These are phyloP conservation scores for Eristalis tenax DNA, from an alignment of 2,888 invertebrate species.

Conservation along the genomic window DNA sequence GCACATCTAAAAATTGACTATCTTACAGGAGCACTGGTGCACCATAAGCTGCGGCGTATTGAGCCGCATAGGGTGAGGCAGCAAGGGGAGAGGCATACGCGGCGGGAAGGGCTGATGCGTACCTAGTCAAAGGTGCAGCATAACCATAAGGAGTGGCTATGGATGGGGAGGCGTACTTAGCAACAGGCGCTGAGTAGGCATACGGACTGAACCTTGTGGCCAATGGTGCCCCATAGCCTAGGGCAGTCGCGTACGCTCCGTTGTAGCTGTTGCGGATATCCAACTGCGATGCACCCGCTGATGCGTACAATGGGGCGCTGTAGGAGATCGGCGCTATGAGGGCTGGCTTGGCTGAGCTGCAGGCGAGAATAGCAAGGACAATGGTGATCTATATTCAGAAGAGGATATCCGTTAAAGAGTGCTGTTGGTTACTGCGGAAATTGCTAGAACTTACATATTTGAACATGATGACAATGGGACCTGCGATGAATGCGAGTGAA, in stretches of 20 bases:
- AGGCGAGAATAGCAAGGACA: conserved; percentile 75
- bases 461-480: conserved; percentile 25
- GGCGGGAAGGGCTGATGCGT: conserved; percentile 51
- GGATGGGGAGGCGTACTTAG: conserved; percentile 73
- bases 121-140: conserved; percentile 24
- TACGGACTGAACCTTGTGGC: conserved; percentile 75
- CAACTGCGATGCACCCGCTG: conserved; percentile 78
- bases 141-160: conserved; percentile 51
- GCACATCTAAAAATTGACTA: not conserved
- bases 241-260: conserved; percentile 78
- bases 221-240: conserved; percentile 76
- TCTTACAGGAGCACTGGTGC: conserved; percentile 42
- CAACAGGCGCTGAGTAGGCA: conserved; percentile 44
- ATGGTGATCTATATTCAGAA: conserved; percentile 73
- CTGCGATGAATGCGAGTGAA: not conserved
- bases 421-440: not conserved
- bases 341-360: conserved; percentile 73
- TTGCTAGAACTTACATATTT: conserved; percentile 34
- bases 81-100: conserved; percentile 70
- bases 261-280: conserved; percentile 79
- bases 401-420: not conserved
- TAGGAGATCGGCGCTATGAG: conserved; percentile 78
- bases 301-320: conserved; percentile 80
- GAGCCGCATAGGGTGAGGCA: conserved; percentile 73
- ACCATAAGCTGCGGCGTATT: conserved; percentile 56